These are phyloP conservation scores for Oedothorax gibbosus DNA, from an alignment of 1,140 invertebrate genomes.

Conservation along the genomic window DNA sequence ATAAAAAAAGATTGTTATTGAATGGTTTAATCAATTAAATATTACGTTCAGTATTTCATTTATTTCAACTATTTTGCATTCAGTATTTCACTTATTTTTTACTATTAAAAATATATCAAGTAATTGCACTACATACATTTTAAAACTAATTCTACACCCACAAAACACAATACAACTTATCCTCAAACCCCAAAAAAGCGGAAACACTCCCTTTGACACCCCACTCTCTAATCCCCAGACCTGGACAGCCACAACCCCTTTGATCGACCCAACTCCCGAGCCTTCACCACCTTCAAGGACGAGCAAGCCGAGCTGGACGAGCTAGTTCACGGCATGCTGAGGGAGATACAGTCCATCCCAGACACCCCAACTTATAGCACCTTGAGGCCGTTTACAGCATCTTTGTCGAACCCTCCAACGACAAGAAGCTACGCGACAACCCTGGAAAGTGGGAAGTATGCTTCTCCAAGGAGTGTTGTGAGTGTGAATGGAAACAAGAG, in stretches of 20 bases:
- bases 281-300: constrained; percentile 47
- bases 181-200: too few species aligned
- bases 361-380: constrained; percentile 69
- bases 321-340: constrained; percentile 83
- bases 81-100: too few species aligned
- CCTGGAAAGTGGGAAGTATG: constrained; percentile 20
- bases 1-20: too few species aligned
- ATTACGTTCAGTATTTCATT: too few species aligned
- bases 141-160: too few species aligned
- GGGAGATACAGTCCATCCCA: constrained; percentile 82
- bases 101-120: too few species aligned
- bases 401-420: constrained; percentile 63
- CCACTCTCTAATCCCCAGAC: background rate
- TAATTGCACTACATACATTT: too few species aligned
- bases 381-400: constrained; percentile 49
- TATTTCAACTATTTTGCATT: too few species aligned
- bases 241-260: constrained; percentile 49
- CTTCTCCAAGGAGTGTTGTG: constrained; percentile 34
- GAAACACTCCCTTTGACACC: too few species aligned
- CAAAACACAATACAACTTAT: too few species aligned
- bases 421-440: background rate
- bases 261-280: constrained; percentile 34
- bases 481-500: constrained; percentile 60
- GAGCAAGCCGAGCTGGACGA: constrained; percentile 76
- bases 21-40: too few species aligned